Evolutionary conservation across 2,113 vertebrate genomes (phyloP).

Genomic region (Periophthalmus modestus): DNA sequence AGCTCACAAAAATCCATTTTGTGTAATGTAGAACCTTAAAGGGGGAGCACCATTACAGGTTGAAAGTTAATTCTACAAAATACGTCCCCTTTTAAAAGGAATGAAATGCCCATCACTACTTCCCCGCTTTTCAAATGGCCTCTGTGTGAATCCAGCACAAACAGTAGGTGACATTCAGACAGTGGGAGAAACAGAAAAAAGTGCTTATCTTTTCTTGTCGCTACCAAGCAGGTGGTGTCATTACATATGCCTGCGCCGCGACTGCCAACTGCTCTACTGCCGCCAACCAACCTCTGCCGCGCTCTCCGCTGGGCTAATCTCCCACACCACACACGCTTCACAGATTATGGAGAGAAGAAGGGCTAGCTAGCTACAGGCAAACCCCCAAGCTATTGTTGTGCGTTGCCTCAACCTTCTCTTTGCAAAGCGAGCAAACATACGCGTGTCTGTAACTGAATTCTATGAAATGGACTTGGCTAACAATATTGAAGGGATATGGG

Average conservation of each 20-base stretch:
- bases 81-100: no score
- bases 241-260: slow-evolving; percentile 60
- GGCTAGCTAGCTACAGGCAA: slow-evolving; percentile 58
- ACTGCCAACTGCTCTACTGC: slow-evolving; percentile 44
- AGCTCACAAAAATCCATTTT: no score
- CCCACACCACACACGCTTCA: slow-evolving; percentile 32
- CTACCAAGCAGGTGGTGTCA: slow-evolving; percentile 40
- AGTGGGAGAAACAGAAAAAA: slow-evolving; percentile 1
- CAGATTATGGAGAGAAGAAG: slow-evolving; percentile 59
- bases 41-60: no score
- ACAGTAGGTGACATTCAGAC: slow-evolving; percentile 1
- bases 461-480: slow-evolving; percentile 56
- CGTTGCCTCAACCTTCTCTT: slow-evolving; percentile 48
- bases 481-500: slow-evolving; percentile 11
- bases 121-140: neutral
- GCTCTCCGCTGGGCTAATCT: slow-evolving; percentile 64
- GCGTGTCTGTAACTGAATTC: slow-evolving; percentile 61
- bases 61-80: no score
- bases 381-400: slow-evolving; percentile 67
- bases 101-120: neutral
- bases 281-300: slow-evolving; percentile 40
- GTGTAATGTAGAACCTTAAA: no score
- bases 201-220: slow-evolving; percentile 49
- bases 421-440: slow-evolving; percentile 47
- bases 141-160: neutral